Percentiles rank a stretch among this genome's conserved stretches.
These are phyloP conservation scores for Gorsachius goisagi DNA, from an alignment of 2,113 vertebrate species.

Conservation along the genomic window DNA sequence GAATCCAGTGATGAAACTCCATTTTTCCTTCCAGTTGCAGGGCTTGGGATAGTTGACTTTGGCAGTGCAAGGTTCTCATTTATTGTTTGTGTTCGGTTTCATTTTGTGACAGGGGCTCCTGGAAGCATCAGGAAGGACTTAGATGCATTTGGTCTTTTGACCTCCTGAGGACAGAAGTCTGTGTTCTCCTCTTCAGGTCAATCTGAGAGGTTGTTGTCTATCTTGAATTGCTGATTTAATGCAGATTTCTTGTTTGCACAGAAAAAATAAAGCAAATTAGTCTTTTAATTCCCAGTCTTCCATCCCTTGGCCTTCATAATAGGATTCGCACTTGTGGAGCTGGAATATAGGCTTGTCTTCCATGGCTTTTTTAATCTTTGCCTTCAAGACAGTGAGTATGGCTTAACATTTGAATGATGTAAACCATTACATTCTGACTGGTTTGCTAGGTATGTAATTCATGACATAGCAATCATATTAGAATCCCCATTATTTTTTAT, in stretches of 20 bases:
- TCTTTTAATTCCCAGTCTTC: neutral
- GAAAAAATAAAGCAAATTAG: neutral
- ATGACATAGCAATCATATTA: neutral
- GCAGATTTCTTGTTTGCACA: neutral
- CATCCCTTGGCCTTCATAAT: neutral
- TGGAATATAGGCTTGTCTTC: neutral
- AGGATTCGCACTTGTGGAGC: neutral
- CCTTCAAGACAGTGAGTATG: neutral
- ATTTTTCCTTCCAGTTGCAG: neutral
- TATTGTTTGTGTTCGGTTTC: neutral
- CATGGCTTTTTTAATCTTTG: neutral
- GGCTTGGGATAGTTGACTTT: neutral
- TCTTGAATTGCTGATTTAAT: neutral
- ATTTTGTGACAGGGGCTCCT: neutral
- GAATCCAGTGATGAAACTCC: neutral
- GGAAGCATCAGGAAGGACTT: neutral
- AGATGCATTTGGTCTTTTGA: neutral
- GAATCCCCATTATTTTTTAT: neutral
- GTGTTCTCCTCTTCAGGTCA: neutral
- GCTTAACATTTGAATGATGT: neutral
- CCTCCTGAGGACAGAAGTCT: neutral
- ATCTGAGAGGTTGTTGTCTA: neutral
- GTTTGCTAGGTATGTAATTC: neutral
- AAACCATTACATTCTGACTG: neutral
- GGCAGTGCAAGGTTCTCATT: neutral